Percentiles rank a stretch among this genome's conserved stretches.
These are phyloP conservation scores for Apus apus DNA, from an alignment of 2,113 vertebrate species.

Conservation along the genomic window DNA sequence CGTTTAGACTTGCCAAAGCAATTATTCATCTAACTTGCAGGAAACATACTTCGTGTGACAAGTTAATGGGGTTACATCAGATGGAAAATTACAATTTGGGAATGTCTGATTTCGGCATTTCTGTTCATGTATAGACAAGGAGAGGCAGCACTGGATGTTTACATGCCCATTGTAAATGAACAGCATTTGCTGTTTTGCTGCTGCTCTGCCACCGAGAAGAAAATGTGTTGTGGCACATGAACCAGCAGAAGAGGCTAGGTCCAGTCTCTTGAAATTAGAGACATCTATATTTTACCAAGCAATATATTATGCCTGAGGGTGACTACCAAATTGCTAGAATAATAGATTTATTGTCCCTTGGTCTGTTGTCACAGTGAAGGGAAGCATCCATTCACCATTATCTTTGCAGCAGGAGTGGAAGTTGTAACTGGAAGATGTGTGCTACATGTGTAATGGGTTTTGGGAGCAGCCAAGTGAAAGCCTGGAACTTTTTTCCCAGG, in stretches of 20 bases:
- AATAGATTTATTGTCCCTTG: background rate
- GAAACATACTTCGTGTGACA: background rate
- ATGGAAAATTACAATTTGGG: background rate
- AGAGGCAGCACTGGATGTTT: background rate
- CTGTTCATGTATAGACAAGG: background rate
- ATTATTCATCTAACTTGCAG: background rate
- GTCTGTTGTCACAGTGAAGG: background rate
- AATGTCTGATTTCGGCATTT: background rate
- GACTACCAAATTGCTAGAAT: background rate
- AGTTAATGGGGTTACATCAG: background rate
- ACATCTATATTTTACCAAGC: background rate
- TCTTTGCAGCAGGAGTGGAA: background rate
- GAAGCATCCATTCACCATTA: background rate
- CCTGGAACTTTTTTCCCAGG: background rate
- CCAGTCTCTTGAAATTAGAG: background rate
- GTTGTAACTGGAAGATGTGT: background rate
- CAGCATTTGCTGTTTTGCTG: background rate
- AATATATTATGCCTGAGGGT: background rate
- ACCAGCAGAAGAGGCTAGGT: background rate
- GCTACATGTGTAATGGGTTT: background rate
- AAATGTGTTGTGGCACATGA: background rate
- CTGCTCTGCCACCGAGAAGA: background rate
- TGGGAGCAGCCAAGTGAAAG: background rate
- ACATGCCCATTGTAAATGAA: background rate
- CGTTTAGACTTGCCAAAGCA: background rate